Evolutionary conservation across 2,113 vertebrate genomes (phyloP).

Genomic region (Dicerorhinus sumatrensis): DNA sequence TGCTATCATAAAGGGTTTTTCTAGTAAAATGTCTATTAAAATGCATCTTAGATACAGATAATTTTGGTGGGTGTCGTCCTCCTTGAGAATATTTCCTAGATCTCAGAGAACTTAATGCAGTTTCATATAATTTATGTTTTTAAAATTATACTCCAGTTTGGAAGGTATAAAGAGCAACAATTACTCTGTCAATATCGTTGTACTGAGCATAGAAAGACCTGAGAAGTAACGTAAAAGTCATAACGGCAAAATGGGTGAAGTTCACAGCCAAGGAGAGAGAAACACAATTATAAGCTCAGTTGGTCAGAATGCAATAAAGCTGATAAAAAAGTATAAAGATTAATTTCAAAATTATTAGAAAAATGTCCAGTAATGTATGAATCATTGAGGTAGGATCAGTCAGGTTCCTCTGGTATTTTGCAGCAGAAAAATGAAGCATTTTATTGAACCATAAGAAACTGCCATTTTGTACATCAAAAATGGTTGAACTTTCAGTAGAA

Average conservation of each 20-base stretch:
- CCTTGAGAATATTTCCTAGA: conserved; percentile 58
- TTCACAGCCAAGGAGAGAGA: conserved; percentile 71
- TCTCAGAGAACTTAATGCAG: conserved; percentile 24
- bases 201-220: neutral
- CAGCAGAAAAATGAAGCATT: conserved; percentile 9
- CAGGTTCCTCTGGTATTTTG: neutral
- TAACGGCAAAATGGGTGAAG: conserved; percentile 58
- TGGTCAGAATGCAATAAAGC: conserved; percentile 78
- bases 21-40: conserved; percentile 51
- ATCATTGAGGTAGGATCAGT: conserved; percentile 24
- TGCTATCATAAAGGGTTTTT: neutral
- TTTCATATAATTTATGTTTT: neutral
- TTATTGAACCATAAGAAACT: neutral
- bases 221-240: conserved; percentile 48
- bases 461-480: neutral
- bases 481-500: neutral
- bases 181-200: conserved; percentile 3
- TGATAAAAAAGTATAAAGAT: conserved; percentile 76
- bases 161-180: conserved; percentile 34
- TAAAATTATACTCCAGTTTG: neutral
- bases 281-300: conserved; percentile 78
- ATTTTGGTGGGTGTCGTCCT: conserved; percentile 21
- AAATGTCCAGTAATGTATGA: conserved; percentile 53
- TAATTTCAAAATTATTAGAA: conserved; percentile 81
- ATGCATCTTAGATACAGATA: neutral